Evolutionary conservation across 2,797 vertebrate genomes (phyloP), one percentile per base, ranked within the genome.

Genomic region (Alca torda): DNA sequence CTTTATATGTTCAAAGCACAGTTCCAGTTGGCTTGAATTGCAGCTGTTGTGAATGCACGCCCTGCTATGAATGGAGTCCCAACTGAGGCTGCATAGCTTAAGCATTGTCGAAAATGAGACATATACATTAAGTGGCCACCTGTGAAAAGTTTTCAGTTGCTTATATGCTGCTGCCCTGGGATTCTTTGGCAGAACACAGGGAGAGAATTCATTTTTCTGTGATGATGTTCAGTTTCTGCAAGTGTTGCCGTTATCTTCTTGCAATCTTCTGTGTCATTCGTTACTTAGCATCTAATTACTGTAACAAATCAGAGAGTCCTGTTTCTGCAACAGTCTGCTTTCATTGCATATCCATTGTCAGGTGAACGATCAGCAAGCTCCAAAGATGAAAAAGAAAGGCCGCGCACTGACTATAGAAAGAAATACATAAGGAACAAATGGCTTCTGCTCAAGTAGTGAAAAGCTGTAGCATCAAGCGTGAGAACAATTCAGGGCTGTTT

Each of bases 111-210:
- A 87, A 95, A 95, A 92, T 37, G 86, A 89, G 69, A 87, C 69
- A 26, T 7, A n/a, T 41, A 48, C 90, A 61, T 93, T 68, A 93
- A 92, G 87, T 90, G 93, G 79, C 95, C 96, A 96, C 83, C 95
- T 96, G 95, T 96, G 94, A 59, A 94, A 95, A 93, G 84, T 51
- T 91, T 89, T 93, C 90, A 89, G 56, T 93, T 79, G 69, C 84
- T 81, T 87, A 46, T 46, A 28, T 46, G 69, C 81, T 87, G 10
- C 56, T 39, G 33, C 35, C 17, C 60, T 68, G 86, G 50, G 75
- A 92, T 93, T 90, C 60, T 3, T 41, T 74, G 83, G 70, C 70
- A 93, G 75, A 94, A 74, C n/a, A 56, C n/a, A 31, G 72, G 19
- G 67, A 51, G 33, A 72, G 30, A 68, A 59, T 56, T 93, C 21